Evolutionary conservation across 2,113 vertebrate species (phyloP).

Genomic region (Proterorhinus semilunaris): DNA sequence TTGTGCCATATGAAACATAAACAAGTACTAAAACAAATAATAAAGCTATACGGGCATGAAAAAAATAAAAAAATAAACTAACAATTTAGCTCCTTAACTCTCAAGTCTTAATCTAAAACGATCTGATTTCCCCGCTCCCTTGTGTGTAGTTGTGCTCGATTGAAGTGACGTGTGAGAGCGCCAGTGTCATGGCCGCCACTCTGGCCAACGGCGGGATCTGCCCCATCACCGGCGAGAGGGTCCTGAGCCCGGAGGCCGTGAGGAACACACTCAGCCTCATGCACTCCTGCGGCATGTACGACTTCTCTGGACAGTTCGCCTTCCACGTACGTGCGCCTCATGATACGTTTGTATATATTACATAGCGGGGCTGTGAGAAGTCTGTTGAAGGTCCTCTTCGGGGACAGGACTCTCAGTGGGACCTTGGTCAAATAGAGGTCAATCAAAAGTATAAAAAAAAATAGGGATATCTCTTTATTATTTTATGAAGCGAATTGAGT

Average conservation of each 20-base stretch:
- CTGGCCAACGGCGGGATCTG: constrained; percentile 97
- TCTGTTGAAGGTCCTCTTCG: too few species aligned
- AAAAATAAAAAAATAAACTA: too few species aligned
- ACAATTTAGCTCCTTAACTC: too few species aligned
- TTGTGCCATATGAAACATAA: too few species aligned
- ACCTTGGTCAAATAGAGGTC: too few species aligned
- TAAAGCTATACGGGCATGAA: neutral
- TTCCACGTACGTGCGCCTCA: constrained; percentile 84
- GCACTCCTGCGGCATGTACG: constrained; percentile 99
- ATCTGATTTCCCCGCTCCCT: neutral
- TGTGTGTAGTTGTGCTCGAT: constrained; percentile 90
- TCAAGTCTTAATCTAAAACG: too few species aligned
- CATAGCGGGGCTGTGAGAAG: neutral
- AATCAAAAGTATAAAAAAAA: too few species aligned
- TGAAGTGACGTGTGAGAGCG: constrained; percentile 96
- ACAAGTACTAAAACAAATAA: neutral
- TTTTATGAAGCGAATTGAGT: too few species aligned
- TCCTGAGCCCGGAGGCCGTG: constrained; percentile 93
- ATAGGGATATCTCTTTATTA: too few species aligned
- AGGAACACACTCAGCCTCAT: constrained; percentile 96
- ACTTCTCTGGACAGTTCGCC: constrained; percentile 98
- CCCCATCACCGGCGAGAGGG: constrained; percentile 93
- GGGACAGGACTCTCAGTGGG: neutral
- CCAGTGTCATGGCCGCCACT: constrained; percentile 97
- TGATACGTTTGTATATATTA: neutral